These are phyloP conservation scores for Takifugu ocellatus DNA, from an alignment of 2,797 vertebrate species.

Conservation along the genomic window DNA sequence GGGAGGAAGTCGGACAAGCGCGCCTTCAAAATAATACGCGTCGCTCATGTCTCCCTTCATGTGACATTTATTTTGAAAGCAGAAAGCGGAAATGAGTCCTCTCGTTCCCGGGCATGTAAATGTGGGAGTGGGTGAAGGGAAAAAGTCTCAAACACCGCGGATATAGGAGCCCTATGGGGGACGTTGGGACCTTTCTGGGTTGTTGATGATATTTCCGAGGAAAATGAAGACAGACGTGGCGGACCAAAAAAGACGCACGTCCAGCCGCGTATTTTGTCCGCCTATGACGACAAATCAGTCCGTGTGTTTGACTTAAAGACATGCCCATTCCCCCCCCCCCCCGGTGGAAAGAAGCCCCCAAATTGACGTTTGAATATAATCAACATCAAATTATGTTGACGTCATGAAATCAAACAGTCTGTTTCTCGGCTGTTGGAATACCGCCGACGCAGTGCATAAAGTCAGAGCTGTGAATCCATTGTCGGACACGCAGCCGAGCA, in stretches of 20 bases:
- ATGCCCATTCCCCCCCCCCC: constrained; percentile 18
- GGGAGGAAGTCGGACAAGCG: constrained; percentile 8
- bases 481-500: constrained; percentile 60
- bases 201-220: constrained; percentile 4
- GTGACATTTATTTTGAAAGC: constrained; percentile 15
- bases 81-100: not conserved
- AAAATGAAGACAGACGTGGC: constrained; percentile 4
- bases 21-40: constrained; percentile 25
- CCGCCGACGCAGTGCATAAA: constrained; percentile 61
- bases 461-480: constrained; percentile 61
- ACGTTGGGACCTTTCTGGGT: constrained; percentile 57
- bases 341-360: constrained; percentile 11
- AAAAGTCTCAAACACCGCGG: constrained; percentile 69
- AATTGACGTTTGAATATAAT: constrained; percentile 19
- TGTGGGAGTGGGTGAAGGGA: constrained; percentile 61
- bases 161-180: constrained; percentile 56
- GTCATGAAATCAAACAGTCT: not conserved
- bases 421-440: constrained; percentile 19
- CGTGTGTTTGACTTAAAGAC: constrained; percentile 35
- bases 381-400: not conserved
- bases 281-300: constrained; percentile 15
- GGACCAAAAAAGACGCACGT: not conserved
- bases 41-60: rapidly evolving
- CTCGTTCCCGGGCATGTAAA: constrained; percentile 8
- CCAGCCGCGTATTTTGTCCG: constrained; percentile 3